Conservation (phyloP, 2,888 invertebrate genomes). For the Brachyptera putata region DNA sequence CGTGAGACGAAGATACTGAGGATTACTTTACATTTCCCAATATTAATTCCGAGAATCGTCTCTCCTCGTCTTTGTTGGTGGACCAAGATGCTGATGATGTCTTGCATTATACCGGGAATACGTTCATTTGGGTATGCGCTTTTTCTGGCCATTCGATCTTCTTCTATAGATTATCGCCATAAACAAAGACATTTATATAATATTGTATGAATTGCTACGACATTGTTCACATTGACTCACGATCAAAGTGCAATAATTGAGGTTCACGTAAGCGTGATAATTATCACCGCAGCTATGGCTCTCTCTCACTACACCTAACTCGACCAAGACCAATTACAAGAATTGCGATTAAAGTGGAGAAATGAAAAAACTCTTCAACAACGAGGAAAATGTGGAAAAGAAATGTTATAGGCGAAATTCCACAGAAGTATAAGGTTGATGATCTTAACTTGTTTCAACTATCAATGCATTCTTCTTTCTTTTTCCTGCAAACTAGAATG, state of each 20-base stretch:
- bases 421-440: constrained; percentile 21
- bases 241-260: constrained; percentile 6
- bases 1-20: constrained; percentile 9
- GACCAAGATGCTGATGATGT: neutral
- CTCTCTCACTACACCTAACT: constrained; percentile 15
- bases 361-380: constrained; percentile 10
- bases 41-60: neutral
- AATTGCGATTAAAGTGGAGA: constrained; percentile 10
- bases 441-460: constrained; percentile 19
- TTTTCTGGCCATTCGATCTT: neutral
- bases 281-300: neutral
- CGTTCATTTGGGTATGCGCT: constrained; percentile 4
- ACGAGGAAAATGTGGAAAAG: constrained; percentile 19
- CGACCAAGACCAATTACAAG: constrained; percentile 22
- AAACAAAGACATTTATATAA: constrained; percentile 19
- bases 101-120: neutral
- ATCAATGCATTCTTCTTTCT: constrained; percentile 5
- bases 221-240: constrained; percentile 15
- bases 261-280: constrained; percentile 5
- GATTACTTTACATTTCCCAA: constrained; percentile 12
- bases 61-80: neutral
- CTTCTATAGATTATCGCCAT: neutral
- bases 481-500: neutral
- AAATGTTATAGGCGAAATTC: constrained; percentile 12
- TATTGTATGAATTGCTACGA: neutral